Conservation (phyloP, 2,797 vertebrate genomes). For the Triplophysa yarkandensis region DNA sequence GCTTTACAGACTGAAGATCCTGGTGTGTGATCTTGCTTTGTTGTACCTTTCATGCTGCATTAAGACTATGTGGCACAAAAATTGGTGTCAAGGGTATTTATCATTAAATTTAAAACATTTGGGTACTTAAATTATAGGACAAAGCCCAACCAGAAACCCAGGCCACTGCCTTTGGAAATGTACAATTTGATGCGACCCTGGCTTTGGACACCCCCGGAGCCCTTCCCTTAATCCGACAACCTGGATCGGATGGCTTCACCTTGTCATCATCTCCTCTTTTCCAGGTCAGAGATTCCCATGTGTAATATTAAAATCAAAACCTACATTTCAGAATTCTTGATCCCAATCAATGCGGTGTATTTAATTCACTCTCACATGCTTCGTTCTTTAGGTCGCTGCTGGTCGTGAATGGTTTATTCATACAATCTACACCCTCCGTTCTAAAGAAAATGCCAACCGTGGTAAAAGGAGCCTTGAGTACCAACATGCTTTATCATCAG, state of each 20-base stretch:
- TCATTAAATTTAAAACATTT: background rate
- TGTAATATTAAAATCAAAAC: background rate
- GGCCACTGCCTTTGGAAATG: conserved; percentile 73
- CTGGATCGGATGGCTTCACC: conserved; percentile 78
- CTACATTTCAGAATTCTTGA: background rate
- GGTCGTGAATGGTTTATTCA: conserved; percentile 82
- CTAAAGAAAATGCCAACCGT: conserved; percentile 74
- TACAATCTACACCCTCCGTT: conserved; percentile 76
- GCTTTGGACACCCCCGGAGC: conserved; percentile 74
- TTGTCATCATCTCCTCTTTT: conserved; percentile 80
- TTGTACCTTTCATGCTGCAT: conserved; percentile 38
- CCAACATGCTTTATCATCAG: conserved; percentile 67
- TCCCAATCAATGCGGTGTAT: background rate
- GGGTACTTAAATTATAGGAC: conserved; percentile 66
- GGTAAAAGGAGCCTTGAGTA: conserved; percentile 80
- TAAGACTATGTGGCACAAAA: background rate
- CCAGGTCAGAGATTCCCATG: conserved; percentile 72
- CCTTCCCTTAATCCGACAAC: conserved; percentile 71
- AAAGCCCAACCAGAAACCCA: conserved; percentile 84
- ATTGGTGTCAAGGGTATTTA: background rate
- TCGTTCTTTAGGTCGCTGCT: conserved; percentile 75
- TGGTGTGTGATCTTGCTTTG: conserved; percentile 66
- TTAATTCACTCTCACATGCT: conserved; percentile 4
- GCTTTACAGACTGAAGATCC: conserved; percentile 80
- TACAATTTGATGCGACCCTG: conserved; percentile 75